Base-by-base conservation (phyloP, 2,888 invertebrate species). In the Cenopis cana region DNA sequence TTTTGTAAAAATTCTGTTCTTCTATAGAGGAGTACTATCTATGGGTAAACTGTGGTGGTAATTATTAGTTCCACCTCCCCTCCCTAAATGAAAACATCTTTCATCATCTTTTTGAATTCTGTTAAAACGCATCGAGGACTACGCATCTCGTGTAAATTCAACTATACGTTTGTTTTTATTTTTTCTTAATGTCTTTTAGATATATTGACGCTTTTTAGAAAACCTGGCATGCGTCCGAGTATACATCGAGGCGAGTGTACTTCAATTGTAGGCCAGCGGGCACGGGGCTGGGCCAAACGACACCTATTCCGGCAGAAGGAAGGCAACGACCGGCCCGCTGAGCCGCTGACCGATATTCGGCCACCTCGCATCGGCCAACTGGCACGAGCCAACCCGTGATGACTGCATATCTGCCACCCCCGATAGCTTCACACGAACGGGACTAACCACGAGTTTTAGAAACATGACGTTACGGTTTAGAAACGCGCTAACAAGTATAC, bases 261-360 rank as follows among this genome's bases (percentile, higher is more conserved):
- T 17, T 29, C 38, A 18, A 41, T 46, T 18, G 50, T 33, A 36
- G 20, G 36, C 52, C 36, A 24, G 17, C 52, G 36, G 8, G 65
- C 64, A 65, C 52, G 24, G 3, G 46, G n/a, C 50, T 14, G 33
- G 54, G 12, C 24, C 52, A 54, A 57, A 10, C 60, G 61, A 54
- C 49, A 57, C 49, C 17, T 36, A 38, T 38, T 68, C 60, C 49
- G 33, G 41, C 20, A 68, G 54, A 55, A 55, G 56, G 67, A 74
- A 80, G 89, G 83, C 87, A 89, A 87, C 82, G 90, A 88, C 90
- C 89, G 89, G 74, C 85, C 84, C 78, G 89, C 82, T 90, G 84
- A 87, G 89, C 89, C 78, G 89, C 82, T 90, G 85, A 88, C 89
- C 89, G 85, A 86, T 74, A 83, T 83, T 76, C 75, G 75, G 80